Evolutionary conservation across 2,888 invertebrate genomes (phyloP).

Genomic region (Agrilus mali): DNA sequence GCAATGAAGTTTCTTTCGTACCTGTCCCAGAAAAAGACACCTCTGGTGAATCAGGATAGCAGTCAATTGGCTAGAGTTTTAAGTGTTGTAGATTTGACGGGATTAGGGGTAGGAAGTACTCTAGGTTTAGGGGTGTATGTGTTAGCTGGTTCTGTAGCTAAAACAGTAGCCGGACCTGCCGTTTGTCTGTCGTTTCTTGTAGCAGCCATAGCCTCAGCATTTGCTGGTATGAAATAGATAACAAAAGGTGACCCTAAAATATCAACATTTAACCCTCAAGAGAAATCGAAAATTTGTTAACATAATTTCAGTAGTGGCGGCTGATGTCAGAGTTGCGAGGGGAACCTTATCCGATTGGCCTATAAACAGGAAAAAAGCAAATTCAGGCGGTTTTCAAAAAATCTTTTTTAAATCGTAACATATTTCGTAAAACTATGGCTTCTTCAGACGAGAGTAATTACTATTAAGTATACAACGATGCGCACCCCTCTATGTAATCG

Average conservation of each 20-base stretch:
- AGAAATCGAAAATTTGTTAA: too few species aligned
- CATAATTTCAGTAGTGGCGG: too few species aligned
- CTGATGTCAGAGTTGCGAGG: too few species aligned
- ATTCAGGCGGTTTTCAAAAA: too few species aligned
- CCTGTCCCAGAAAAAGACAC: slow-evolving; percentile 35
- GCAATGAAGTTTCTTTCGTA: slow-evolving; percentile 6
- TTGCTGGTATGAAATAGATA: slow-evolving; percentile 57
- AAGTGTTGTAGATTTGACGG: slow-evolving; percentile 71
- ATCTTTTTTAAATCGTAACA: too few species aligned
- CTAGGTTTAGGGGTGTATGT: slow-evolving; percentile 93
- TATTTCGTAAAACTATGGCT: too few species aligned
- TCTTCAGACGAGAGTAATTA: too few species aligned
- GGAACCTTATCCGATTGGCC: too few species aligned
- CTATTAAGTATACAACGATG: too few species aligned
- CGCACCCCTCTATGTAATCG: too few species aligned
- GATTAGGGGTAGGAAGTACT: slow-evolving; percentile 76
- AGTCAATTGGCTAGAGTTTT: slow-evolving; percentile 53
- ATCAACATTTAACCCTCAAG: neutral
- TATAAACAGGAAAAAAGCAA: too few species aligned
- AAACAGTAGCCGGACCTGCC: slow-evolving; percentile 78
- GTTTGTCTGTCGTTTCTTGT: slow-evolving; percentile 83
- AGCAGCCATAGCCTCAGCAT: slow-evolving; percentile 84
- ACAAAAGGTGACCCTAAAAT: neutral
- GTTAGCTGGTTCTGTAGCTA: slow-evolving; percentile 80
- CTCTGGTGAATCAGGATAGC: slow-evolving; percentile 25